Percentiles rank a stretch among this genome's conserved stretches.
Conservation (phyloP, 2,797 vertebrate genomes). For the Acrossocheilus wenchowensis region DNA sequence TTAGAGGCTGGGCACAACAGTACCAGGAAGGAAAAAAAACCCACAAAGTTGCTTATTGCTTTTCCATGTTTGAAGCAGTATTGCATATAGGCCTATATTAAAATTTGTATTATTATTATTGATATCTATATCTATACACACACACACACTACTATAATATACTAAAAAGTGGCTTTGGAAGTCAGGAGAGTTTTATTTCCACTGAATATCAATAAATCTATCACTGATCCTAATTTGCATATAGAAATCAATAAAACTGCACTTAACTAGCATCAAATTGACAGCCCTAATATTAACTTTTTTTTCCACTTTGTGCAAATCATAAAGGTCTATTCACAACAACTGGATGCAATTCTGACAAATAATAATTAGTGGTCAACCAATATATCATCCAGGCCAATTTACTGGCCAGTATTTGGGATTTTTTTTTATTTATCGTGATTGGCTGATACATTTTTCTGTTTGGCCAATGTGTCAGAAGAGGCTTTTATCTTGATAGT, state of each 20-base stretch:
- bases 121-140: neutral
- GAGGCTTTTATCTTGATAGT: neutral
- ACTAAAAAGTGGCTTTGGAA: neutral
- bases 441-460: too few species aligned
- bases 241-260: neutral
- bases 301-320: neutral
- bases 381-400: neutral
- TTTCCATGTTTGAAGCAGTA: neutral
- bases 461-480: neutral
- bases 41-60: neutral
- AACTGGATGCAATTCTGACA: neutral
- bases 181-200: neutral
- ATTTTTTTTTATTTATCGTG: neutral
- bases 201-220: neutral
- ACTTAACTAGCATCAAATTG: neutral
- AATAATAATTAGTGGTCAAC: neutral
- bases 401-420: neutral
- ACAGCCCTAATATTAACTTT: neutral
- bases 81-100: neutral
- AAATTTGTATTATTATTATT: neutral
- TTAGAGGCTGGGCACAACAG: neutral
- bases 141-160: too few species aligned
- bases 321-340: neutral
- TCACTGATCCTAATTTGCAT: neutral
- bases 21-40: neutral